Conservation (phyloP, 2,113 vertebrate genomes). For the Syngnathus scovelli region DNA sequence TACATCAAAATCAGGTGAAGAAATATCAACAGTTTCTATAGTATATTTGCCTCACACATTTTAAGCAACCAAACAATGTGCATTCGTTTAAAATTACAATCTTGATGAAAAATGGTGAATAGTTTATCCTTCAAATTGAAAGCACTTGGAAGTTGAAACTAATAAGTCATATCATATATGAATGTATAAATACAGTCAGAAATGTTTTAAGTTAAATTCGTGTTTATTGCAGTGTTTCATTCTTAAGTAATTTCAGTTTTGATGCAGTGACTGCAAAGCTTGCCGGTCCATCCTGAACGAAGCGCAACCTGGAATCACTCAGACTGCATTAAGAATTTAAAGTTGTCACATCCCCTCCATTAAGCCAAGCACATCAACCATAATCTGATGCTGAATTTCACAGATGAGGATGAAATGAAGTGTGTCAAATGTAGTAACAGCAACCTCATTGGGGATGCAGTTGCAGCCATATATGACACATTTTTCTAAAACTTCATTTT, state of each 20-base stretch:
- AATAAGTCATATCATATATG: background rate
- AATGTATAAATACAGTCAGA: background rate
- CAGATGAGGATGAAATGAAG: slow-evolving; percentile 85
- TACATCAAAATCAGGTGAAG: too few relatives aligned
- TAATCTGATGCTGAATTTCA: slow-evolving; percentile 75
- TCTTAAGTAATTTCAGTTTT: background rate
- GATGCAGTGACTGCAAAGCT: background rate
- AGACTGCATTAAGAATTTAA: slow-evolving; percentile 63
- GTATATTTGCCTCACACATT: too few relatives aligned
- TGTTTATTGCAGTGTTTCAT: background rate
- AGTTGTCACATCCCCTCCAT: slow-evolving; percentile 74
- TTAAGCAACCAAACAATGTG: too few relatives aligned
- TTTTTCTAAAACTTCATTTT: slow-evolving; percentile 78
- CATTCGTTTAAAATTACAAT: too few relatives aligned
- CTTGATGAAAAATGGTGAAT: too few relatives aligned
- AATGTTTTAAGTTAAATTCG: background rate
- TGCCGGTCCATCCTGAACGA: background rate
- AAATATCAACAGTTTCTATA: too few relatives aligned
- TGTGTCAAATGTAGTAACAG: slow-evolving; percentile 78
- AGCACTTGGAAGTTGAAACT: background rate
- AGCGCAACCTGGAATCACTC: slow-evolving; percentile 39
- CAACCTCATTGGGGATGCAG: slow-evolving; percentile 72
- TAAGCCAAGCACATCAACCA: slow-evolving; percentile 76
- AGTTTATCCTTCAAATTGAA: too few relatives aligned
- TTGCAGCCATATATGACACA: slow-evolving; percentile 77